These are phyloP conservation scores for Macrobrachium nipponense DNA, from an alignment of 1,140 invertebrate species.

Conservation along the genomic window DNA sequence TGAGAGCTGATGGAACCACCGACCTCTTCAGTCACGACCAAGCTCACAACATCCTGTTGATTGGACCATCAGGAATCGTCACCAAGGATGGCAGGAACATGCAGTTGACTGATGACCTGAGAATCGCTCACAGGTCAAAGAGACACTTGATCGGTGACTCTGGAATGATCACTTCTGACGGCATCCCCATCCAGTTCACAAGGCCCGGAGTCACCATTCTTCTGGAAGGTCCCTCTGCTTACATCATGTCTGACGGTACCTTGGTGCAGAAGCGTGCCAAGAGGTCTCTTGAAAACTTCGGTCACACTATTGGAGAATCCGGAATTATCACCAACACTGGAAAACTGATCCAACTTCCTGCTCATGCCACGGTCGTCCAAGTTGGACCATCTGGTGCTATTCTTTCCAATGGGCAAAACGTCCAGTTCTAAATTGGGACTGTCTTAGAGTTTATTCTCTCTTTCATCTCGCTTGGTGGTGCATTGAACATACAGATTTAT, in stretches of 20 bases:
- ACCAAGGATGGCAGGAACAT: not conserved
- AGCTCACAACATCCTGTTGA: not conserved
- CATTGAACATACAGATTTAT: not conserved
- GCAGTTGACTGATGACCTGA: slow-evolving; percentile 2
- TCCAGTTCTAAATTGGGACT: slow-evolving; percentile 18
- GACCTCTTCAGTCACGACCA: no score
- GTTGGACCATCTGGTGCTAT: slow-evolving; percentile 25
- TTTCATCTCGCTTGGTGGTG: not conserved
- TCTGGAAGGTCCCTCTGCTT: not conserved
- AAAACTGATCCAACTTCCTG: slow-evolving; percentile 22
- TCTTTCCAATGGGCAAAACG: slow-evolving; percentile 37
- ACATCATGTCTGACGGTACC: slow-evolving; percentile 1
- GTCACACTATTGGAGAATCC: no score
- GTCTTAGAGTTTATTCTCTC: not conserved
- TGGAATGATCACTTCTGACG: no score
- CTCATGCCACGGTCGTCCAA: slow-evolving; percentile 8
- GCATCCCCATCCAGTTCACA: no score
- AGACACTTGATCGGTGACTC: no score
- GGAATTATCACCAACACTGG: slow-evolving; percentile 19
- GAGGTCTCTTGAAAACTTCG: not conserved
- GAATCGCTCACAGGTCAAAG: not conserved
- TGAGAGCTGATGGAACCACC: no score
- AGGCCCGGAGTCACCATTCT: no score
- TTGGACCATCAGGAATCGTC: slow-evolving; percentile 25
- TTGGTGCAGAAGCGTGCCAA: slow-evolving; percentile 1